Conservation (phyloP, 2,113 vertebrate species). For the Sarotherodon lohbergeri region DNA sequence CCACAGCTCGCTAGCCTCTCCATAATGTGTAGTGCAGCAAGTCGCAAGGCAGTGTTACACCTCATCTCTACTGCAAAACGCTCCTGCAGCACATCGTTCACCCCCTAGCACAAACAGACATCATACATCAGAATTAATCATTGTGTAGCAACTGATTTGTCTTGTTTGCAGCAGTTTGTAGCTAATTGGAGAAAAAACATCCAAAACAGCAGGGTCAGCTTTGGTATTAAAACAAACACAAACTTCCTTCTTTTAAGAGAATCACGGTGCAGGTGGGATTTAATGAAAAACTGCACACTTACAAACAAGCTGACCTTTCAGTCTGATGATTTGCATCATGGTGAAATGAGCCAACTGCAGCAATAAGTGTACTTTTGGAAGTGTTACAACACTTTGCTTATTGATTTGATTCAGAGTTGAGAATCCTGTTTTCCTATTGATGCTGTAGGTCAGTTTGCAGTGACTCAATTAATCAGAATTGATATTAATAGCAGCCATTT, state of each 20-base stretch:
- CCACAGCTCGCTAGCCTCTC: constrained; percentile 85
- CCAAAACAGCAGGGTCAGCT: background rate
- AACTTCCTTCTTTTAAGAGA: background rate
- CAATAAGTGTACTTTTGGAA: background rate
- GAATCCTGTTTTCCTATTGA: background rate
- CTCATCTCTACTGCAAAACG: constrained; percentile 95
- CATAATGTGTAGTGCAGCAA: constrained; percentile 92
- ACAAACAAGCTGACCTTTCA: background rate
- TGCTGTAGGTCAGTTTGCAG: background rate
- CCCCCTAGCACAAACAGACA: constrained; percentile 75
- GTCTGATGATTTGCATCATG: background rate
- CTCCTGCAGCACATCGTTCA: constrained; percentile 93
- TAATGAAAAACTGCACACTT: background rate
- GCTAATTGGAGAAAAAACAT: background rate
- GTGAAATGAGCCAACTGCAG: background rate
- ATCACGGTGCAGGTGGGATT: background rate
- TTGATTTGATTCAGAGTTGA: background rate
- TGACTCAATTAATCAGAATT: background rate
- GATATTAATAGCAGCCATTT: background rate
- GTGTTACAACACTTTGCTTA: background rate
- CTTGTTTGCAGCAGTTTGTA: background rate
- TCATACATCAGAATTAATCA: background rate
- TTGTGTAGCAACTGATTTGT: background rate
- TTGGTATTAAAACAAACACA: background rate
- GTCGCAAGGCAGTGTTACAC: constrained; percentile 84